Evolutionary conservation across 2,888 invertebrate genomes (phyloP).

Genomic region (Drosophila cracens): DNA sequence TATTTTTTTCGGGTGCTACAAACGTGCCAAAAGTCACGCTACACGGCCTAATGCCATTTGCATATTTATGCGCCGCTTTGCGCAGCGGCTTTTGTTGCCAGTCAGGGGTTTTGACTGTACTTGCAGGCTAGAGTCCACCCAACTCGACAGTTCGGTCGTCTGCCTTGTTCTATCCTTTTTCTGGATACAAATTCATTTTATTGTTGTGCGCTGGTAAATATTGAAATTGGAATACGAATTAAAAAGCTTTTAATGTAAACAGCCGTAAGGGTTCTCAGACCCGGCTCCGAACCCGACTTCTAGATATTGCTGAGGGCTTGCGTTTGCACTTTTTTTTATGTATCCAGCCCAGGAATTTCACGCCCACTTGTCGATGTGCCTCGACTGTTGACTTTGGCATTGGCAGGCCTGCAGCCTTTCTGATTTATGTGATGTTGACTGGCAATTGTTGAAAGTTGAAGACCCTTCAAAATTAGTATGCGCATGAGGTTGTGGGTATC

Average conservation of each 20-base stretch:
- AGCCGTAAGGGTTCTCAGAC: constrained; percentile 46
- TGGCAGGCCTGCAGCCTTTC: constrained; percentile 40
- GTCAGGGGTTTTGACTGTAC: constrained; percentile 8
- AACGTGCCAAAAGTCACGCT: constrained; percentile 76
- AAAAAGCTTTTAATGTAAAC: constrained; percentile 79
- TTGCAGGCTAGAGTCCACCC: neutral
- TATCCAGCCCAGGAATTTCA: constrained; percentile 31
- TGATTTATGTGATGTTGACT: constrained; percentile 25
- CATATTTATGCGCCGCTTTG: constrained; percentile 63
- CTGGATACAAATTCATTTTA: constrained; percentile 61
- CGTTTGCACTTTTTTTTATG: constrained; percentile 25
- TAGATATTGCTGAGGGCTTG: constrained; percentile 6
- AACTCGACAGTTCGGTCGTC: neutral
- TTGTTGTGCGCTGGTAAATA: constrained; percentile 74
- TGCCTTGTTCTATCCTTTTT: constrained; percentile 42
- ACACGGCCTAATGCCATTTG: constrained; percentile 74
- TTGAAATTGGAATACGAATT: constrained; percentile 80
- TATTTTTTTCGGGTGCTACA: constrained; percentile 11
- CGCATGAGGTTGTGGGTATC: constrained; percentile 1
- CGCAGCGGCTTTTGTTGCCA: constrained; percentile 28
- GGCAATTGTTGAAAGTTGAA: constrained; percentile 2
- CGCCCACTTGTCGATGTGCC: constrained; percentile 47
- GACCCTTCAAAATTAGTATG: constrained; percentile 10
- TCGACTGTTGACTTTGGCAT: constrained; percentile 60
- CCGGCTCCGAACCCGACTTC: neutral